Conservation (phyloP, 2,888 invertebrate genomes). For the Luffia ferchaultella region DNA sequence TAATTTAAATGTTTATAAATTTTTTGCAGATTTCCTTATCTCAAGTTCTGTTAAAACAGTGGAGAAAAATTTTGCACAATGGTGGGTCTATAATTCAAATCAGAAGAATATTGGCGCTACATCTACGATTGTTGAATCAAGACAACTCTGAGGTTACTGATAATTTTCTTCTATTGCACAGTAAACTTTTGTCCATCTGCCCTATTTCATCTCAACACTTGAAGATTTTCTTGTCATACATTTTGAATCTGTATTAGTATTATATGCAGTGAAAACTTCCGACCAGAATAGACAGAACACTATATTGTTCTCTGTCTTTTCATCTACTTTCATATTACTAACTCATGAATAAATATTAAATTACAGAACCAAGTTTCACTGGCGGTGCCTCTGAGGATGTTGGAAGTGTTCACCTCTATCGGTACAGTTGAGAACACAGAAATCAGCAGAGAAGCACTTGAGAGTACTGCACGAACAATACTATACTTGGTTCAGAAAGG, state of each 20-base stretch:
- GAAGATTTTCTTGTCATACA: too few relatives aligned
- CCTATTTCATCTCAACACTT: too few relatives aligned
- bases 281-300: too few relatives aligned
- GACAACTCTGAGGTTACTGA: constrained; percentile 42
- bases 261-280: too few relatives aligned
- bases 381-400: constrained; percentile 78
- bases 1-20: too few relatives aligned
- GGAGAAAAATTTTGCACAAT: constrained; percentile 46
- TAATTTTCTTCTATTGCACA: constrained; percentile 2
- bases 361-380: constrained; percentile 48
- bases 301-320: too few relatives aligned
- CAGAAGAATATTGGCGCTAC: constrained; percentile 43
- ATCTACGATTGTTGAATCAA: constrained; percentile 35
- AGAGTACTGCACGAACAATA: constrained; percentile 46
- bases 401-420: constrained; percentile 77
- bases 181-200: too few relatives aligned
- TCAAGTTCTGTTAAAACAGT: constrained; percentile 60
- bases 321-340: too few relatives aligned
- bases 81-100: constrained; percentile 40
- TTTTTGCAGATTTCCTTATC: constrained; percentile 57
- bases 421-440: constrained; percentile 37
- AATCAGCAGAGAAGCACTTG: constrained; percentile 33
- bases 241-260: too few relatives aligned
- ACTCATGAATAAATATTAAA: neutral
- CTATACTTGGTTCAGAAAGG: constrained; percentile 67